phyloP scores from a whole-genome alignment of 2,113 vertebrate species.

The Perca flavescens region DNA sequence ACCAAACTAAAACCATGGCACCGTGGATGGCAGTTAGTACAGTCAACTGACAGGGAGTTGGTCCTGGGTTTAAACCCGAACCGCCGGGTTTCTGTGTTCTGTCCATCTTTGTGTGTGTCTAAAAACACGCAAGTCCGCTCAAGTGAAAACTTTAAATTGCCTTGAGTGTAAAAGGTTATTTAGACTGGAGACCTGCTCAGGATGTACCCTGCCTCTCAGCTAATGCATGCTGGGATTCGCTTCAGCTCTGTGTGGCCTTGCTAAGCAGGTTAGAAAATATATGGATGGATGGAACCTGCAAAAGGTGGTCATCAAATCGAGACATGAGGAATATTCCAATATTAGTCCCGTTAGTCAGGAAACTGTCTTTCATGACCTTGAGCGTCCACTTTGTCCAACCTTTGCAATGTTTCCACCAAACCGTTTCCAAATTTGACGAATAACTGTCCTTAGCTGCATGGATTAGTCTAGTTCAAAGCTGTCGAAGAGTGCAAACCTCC shows the following conservation, averaged over 20 bases:
- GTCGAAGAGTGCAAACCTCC: no score
- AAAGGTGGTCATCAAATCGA: not conserved
- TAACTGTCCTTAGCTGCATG: no score
- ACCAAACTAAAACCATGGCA: not conserved
- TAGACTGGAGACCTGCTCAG: not conserved
- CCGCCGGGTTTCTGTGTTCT: not conserved
- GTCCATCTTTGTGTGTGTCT: not conserved
- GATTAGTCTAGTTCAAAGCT: no score
- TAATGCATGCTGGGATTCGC: constrained; percentile 16
- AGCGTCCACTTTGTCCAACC: not conserved
- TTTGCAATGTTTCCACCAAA: no score
- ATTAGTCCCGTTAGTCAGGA: not conserved
- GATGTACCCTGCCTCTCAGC: not conserved
- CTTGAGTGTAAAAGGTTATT: constrained; percentile 16
- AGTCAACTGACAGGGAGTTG: not conserved
- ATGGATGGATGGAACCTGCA: not conserved
- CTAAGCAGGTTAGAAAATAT: not conserved
- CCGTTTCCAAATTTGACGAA: no score
- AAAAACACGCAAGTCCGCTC: constrained; percentile 22
- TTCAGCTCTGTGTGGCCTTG: not conserved
- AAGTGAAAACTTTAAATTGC: constrained; percentile 64
- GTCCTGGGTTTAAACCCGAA: not conserved
- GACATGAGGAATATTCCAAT: constrained; percentile 6
- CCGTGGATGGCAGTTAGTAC: constrained; percentile 5
- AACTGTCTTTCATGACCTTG: not conserved